Evolutionary conservation across 2,113 vertebrate genomes (phyloP).

Genomic region (Synodontis membranacea): DNA sequence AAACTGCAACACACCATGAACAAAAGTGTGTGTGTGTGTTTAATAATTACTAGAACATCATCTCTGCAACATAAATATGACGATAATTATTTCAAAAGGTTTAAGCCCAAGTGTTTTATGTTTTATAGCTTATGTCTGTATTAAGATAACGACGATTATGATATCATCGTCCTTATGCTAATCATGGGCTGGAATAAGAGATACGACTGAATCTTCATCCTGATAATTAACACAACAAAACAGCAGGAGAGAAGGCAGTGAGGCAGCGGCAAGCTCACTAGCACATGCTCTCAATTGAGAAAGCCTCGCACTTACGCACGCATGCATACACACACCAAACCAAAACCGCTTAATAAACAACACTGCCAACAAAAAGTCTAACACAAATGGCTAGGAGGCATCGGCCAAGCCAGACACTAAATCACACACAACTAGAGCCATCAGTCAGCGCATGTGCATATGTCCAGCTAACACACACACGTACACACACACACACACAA

Average conservation of each 20-base stretch:
- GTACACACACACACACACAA: not conserved
- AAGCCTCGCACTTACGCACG: conserved; percentile 1
- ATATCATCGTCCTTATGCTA: not conserved
- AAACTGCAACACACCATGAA: too few relatives aligned
- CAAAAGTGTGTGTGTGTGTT: not conserved
- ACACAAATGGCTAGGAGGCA: conserved; percentile 15
- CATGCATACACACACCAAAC: conserved; percentile 19
- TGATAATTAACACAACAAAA: conserved; percentile 14
- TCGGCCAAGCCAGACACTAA: conserved; percentile 43
- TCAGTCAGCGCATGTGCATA: not conserved
- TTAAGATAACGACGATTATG: not conserved
- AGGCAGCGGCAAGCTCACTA: not conserved
- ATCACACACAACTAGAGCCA: conserved; percentile 33
- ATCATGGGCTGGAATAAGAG: not conserved
- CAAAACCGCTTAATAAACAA: conserved; percentile 27
- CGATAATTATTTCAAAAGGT: not conserved
- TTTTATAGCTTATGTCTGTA: too few relatives aligned
- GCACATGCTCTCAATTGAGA: conserved; percentile 36
- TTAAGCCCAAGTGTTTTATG: too few relatives aligned
- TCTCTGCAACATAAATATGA: not conserved
- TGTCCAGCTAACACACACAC: conserved; percentile 9
- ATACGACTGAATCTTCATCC: not conserved
- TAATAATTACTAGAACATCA: not conserved
- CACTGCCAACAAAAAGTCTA: conserved; percentile 37
- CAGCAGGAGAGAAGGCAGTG: not conserved